Percentiles rank a stretch among this genome's conserved stretches.
Evolutionary conservation across 2,888 invertebrate genomes (phyloP).

Genomic region (Abrostola triplasia): DNA sequence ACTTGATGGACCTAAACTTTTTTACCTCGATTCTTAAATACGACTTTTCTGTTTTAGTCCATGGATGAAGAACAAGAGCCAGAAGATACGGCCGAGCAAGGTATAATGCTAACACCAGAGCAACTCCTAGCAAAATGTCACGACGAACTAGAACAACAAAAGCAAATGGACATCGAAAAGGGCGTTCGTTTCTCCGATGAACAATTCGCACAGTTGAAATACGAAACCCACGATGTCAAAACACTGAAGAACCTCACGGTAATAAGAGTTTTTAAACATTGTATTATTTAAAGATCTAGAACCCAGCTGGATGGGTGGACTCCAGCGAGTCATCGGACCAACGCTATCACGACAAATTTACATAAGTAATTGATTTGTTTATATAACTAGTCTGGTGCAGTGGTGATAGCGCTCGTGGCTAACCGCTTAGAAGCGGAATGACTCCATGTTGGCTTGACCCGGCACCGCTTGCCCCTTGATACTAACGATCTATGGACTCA

Average conservation of each 20-base stretch:
- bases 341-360: slow-evolving; percentile 36
- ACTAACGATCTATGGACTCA: slow-evolving; percentile 45
- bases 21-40: not conserved
- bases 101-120: slow-evolving; percentile 79
- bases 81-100: slow-evolving; percentile 72
- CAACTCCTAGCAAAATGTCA: slow-evolving; percentile 74
- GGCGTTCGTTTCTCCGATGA: slow-evolving; percentile 88
- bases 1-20: not conserved
- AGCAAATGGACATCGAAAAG: slow-evolving; percentile 82
- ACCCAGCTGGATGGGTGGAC: slow-evolving; percentile 37
- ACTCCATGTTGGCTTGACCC: slow-evolving; percentile 64
- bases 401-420: slow-evolving; percentile 66
- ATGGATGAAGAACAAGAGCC: slow-evolving; percentile 80
- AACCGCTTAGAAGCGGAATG: slow-evolving; percentile 63
- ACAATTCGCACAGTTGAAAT: slow-evolving; percentile 89
- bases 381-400: slow-evolving; percentile 29
- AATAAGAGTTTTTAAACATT: slow-evolving; percentile 50
- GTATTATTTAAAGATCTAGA: slow-evolving; percentile 34
- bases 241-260: slow-evolving; percentile 88
- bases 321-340: slow-evolving; percentile 45
- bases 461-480: slow-evolving; percentile 44
- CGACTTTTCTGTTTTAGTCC: slow-evolving; percentile 59
- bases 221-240: slow-evolving; percentile 89
- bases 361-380: slow-evolving; percentile 32
- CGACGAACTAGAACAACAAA: slow-evolving; percentile 76